Evolutionary conservation across 2,888 invertebrate genomes (phyloP), one percentile per base, ranked within the genome.

Genomic region (Leptogaster cylindrica): DNA sequence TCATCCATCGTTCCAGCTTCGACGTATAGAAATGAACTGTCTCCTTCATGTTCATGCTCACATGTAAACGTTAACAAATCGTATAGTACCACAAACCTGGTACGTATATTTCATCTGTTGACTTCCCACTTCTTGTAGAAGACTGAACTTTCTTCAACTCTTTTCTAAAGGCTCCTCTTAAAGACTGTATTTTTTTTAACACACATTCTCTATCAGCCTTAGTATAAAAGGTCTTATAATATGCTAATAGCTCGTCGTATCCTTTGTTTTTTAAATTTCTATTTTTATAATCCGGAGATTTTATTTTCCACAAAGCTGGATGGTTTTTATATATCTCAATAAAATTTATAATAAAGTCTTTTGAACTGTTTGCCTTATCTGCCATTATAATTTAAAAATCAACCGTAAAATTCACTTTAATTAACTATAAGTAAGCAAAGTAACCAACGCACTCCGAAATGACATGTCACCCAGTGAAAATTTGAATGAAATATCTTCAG

Each of bases 161-260:
- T 16, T 52, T 52, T 14, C 52, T 27, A 28, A 52, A 52, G 1
- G 28, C 27, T 52, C 28, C 52, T 52, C 52, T 52, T 52, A 31
- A 14, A 3, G 52, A 52, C 2, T 52, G 52, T 8, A 52, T 52
- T 28, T 52, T 52, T 52, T 31, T 52, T 5, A 6, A 1, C 27
- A 52, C 31, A 3, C 2, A 36, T 3, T 55, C 55, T 18, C 33
- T 2, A 36, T 55, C 33, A 18, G 55, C 36, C 8, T 31, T 31
- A 33, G 18, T 16, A 5, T 55, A 16, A 20, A 36, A 31, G 4
- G 14, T 10, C 20, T 33, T 31, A 55, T 55, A 55, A 33, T 36
- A 33, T 18, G 14, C 55, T 18, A 55, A 2, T 14, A 51, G 16
- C 20, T 51, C 51, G 28, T 27, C 27, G 4, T 51, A 51, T 2